phyloP scores from a whole-genome alignment of 2,113 vertebrate species.

The Megaceryle maxima region DNA sequence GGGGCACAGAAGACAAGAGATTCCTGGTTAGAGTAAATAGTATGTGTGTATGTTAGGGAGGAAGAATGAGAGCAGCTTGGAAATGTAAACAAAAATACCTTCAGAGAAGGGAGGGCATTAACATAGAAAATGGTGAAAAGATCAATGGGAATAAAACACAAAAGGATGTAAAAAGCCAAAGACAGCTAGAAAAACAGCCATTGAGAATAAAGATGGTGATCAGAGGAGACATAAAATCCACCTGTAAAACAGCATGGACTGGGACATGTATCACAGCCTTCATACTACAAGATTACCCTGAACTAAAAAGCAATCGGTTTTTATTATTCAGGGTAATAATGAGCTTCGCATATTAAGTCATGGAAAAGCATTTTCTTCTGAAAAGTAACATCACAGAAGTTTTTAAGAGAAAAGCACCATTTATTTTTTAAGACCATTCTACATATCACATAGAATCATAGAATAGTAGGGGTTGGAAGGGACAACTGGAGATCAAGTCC shows the following conservation, averaged over 20 bases:
- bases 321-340: not conserved
- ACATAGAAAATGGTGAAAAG: not conserved
- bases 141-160: not conserved
- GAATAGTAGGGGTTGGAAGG: no score
- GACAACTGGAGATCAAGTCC: no score
- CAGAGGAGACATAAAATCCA: not conserved
- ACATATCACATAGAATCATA: not conserved
- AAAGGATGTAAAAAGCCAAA: not conserved
- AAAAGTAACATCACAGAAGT: not conserved
- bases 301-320: not conserved
- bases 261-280: not conserved
- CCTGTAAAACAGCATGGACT: not conserved
- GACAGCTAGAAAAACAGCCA: not conserved
- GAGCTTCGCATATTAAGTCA: not conserved
- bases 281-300: not conserved
- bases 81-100: slow-evolving; percentile 51
- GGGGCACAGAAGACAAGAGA: slow-evolving; percentile 14
- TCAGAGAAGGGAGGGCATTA: not conserved
- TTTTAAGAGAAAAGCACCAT: not conserved
- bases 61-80: slow-evolving; percentile 11
- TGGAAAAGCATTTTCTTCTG: not conserved
- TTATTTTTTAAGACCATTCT: not conserved
- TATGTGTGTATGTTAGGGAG: not conserved
- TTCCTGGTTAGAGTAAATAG: slow-evolving; percentile 15
- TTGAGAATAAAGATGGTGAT: not conserved